These are phyloP conservation scores for Tetranychus cinnabarinus DNA, from an alignment of 1,140 invertebrate genomes.

Conservation along the genomic window DNA sequence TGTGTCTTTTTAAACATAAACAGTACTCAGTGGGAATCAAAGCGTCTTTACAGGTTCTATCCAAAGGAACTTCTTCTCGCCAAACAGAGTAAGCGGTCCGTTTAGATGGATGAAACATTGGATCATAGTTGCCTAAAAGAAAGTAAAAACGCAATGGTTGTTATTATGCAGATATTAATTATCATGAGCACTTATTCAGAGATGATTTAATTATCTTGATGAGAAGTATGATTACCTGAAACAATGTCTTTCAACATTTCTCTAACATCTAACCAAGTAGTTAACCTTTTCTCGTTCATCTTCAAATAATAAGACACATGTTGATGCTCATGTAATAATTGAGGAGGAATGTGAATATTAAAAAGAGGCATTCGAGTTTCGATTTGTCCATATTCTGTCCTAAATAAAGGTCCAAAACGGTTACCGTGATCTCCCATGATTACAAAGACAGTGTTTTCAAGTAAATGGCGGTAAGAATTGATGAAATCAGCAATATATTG, in stretches of 20 bases:
- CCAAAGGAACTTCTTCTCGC: background rate
- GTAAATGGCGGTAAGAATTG: background rate
- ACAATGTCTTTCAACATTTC: slow-evolving; percentile 14
- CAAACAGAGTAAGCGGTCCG: background rate
- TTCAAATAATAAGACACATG: slow-evolving; percentile 3
- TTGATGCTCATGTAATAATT: slow-evolving; percentile 10
- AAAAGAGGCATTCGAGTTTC: slow-evolving; percentile 19
- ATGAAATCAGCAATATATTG: slow-evolving; percentile 5
- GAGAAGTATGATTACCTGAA: background rate
- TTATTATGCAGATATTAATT: background rate
- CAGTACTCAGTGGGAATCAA: slow-evolving; percentile 5
- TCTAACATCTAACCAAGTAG: slow-evolving; percentile 16
- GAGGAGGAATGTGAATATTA: slow-evolving; percentile 13
- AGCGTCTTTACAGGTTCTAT: slow-evolving; percentile 5
- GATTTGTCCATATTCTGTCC: slow-evolving; percentile 15
- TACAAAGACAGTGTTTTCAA: slow-evolving; percentile 7
- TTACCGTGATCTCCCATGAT: slow-evolving; percentile 10
- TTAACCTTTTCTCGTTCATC: slow-evolving; percentile 5
- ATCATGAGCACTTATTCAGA: background rate
- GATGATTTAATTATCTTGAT: background rate
- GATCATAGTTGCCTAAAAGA: no score
- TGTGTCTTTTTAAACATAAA: background rate
- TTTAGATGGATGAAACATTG: background rate
- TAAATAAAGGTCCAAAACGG: slow-evolving; percentile 12
- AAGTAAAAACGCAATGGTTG: no score